These are phyloP conservation scores for Parasteatoda tepidariorum DNA, from an alignment of 1,140 invertebrate species.

Conservation along the genomic window DNA sequence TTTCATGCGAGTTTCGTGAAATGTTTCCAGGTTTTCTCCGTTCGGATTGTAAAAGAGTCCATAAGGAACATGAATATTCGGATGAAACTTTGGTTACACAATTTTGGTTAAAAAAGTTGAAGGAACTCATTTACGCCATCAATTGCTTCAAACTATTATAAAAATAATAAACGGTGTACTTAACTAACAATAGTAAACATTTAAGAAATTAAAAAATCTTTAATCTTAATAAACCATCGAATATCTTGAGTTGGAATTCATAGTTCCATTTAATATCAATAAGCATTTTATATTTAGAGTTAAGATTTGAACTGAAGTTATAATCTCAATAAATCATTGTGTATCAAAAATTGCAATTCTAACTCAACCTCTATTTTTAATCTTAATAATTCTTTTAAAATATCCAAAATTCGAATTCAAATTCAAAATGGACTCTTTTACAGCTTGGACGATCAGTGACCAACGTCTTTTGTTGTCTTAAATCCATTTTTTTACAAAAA, in stretches of 20 bases:
- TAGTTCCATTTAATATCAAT: background rate
- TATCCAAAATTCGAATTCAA: background rate
- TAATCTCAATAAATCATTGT: background rate
- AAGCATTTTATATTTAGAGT: background rate
- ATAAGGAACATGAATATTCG: too few relatives aligned
- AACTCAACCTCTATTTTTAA: background rate
- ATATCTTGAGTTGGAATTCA: background rate
- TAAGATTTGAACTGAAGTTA: background rate
- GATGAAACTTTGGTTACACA: too few relatives aligned
- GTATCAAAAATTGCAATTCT: background rate
- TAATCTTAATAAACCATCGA: too few relatives aligned
- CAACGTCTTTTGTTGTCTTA: background rate
- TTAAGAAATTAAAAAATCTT: too few relatives aligned
- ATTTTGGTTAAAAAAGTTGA: too few relatives aligned
- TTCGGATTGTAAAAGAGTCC: too few relatives aligned
- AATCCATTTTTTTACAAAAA: background rate
- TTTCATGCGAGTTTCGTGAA: conserved; percentile 26
- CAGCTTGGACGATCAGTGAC: background rate
- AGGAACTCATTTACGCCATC: too few relatives aligned
- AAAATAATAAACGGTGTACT: too few relatives aligned
- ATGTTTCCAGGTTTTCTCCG: conserved; percentile 34
- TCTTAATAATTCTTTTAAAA: too few relatives aligned
- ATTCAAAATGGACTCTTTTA: background rate
- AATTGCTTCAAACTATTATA: too few relatives aligned
- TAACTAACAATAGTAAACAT: too few relatives aligned